These are phyloP conservation scores for Zingel zingel DNA, from an alignment of 2,113 vertebrate species.

Conservation along the genomic window DNA sequence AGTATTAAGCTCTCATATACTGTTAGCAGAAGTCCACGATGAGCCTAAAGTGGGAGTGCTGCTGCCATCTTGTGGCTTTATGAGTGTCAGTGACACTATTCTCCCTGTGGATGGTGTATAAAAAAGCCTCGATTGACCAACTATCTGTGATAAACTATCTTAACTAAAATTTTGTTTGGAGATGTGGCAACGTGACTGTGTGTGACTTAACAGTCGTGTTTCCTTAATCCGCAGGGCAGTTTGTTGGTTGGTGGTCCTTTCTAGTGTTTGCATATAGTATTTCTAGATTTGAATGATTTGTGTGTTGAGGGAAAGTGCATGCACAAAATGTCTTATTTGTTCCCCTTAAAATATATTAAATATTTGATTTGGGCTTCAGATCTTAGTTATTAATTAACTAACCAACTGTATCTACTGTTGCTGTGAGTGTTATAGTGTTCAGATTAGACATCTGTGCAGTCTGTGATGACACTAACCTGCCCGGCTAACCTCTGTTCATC, in stretches of 20 bases:
- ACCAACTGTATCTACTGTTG: no score
- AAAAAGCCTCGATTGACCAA: not conserved
- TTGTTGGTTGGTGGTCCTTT: not conserved
- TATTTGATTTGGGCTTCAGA: not conserved
- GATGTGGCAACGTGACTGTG: not conserved
- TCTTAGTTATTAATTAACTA: not conserved
- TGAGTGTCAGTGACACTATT: not conserved
- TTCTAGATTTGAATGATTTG: not conserved
- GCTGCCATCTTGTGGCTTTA: conserved; percentile 57
- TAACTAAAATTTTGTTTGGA: no score
- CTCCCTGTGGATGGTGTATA: not conserved
- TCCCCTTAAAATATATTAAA: not conserved
- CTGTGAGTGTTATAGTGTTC: not conserved
- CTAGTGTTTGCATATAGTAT: not conserved
- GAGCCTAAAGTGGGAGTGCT: not conserved
- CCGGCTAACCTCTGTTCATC: conserved; percentile 61
- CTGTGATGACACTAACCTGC: not conserved
- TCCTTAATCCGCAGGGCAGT: not conserved
- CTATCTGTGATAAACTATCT: no score
- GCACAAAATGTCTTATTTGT: not conserved
- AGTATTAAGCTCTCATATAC: not conserved
- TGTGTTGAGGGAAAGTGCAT: not conserved
- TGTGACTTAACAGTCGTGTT: not conserved
- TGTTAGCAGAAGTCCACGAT: not conserved
- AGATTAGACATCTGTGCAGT: not conserved